Base-by-base conservation (phyloP, 2,797 vertebrate genomes). In the Sebastes variabilis region DNA sequence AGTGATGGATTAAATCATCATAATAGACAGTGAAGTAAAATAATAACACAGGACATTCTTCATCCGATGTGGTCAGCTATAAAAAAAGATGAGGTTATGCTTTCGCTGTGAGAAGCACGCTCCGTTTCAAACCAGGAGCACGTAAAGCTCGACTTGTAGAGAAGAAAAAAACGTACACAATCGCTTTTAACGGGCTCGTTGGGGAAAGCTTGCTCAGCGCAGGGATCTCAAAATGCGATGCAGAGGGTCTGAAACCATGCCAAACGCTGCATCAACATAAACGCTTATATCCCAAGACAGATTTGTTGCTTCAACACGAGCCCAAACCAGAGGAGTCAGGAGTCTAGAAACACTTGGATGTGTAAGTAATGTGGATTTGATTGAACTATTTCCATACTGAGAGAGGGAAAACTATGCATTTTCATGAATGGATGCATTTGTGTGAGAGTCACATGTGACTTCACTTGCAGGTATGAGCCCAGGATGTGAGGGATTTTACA, bases 281-380 rank as follows among this genome's bases (percentile, higher is more conserved):
- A 67, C 16, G 22, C 75, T 64, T 49, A 49, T 72, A 61, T 76
- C 75, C 72, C 64, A 80, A n/a, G 20, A 56, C 34, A 72, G 64
- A 88, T 79, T 68, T 82, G 77, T 56, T 36, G 75, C 67, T 60
- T 82, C 34, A 32, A 82, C 72, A 24, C 59, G 46, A 80, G 64
- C 60, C 78, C 78, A 89, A 89, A 89, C 84, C 88, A 85, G 81
- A 65, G 73, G 78, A 84, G 77, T 79, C 79, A 74, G 78, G 73
- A 81, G 79, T 80, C 82, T 79, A 61, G 72, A 49, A 34, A 58
- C 56, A 42, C 79, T 85, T 73, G 80, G 82, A 55, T 20, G 62
- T 65, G 66, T 71, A 3, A 18, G 66, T 66, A 81, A 65, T 55
- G 75, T 34, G 69, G 24, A 24, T 86, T 72, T 65, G 64, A 85